Conservation (phyloP, 2,113 vertebrate genomes). For the Carassius carassius region DNA sequence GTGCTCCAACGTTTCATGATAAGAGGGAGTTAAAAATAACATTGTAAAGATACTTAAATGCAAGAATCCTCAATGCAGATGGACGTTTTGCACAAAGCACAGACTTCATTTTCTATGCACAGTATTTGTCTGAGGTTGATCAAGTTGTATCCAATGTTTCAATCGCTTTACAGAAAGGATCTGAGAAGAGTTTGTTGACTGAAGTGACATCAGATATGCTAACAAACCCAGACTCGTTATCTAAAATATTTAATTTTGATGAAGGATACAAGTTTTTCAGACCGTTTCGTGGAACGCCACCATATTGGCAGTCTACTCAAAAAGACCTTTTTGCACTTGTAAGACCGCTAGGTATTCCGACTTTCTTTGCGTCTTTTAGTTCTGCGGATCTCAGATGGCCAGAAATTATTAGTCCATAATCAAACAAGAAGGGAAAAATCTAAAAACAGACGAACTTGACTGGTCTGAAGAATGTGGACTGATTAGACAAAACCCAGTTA, state of each 20-base stretch:
- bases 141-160: too few relatives aligned
- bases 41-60: conserved; percentile 22
- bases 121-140: too few relatives aligned
- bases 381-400: conserved; percentile 42
- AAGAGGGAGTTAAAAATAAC: not conserved
- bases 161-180: too few relatives aligned
- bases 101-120: too few relatives aligned
- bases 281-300: not conserved
- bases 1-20: conserved; percentile 19
- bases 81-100: too few relatives aligned
- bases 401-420: not conserved
- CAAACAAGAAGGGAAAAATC: not conserved
- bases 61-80: conserved; percentile 42
- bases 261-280: conserved; percentile 16
- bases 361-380: conserved; percentile 12
- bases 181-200: not conserved
- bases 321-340: not conserved
- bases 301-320: not conserved
- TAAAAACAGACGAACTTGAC: conserved; percentile 2
- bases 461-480: conserved; percentile 19
- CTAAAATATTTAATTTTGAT: not conserved
- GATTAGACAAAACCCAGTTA: not conserved
- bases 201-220: not conserved
- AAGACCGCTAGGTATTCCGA: not conserved
- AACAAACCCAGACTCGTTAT: not conserved